A percentile compares a stretch with the other conserved stretches of the same genome.
Evolutionary conservation across 2,888 invertebrate genomes (phyloP).

Genomic region (Pterostichus madidus): DNA sequence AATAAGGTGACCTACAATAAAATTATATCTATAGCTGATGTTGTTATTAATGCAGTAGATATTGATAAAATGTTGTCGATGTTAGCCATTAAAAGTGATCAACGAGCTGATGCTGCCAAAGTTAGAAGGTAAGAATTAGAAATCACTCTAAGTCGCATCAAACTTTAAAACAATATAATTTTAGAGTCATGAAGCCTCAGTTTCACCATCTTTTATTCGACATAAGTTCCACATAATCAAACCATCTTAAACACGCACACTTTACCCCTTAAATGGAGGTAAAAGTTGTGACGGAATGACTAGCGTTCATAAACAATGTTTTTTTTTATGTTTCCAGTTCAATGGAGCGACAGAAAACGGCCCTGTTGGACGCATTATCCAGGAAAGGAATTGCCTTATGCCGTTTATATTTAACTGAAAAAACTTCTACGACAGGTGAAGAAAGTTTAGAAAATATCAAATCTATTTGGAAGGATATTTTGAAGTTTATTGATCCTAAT

Average conservation of each 20-base stretch:
- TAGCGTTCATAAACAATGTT: too few species aligned
- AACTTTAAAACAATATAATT: too few species aligned
- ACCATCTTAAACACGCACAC: too few species aligned
- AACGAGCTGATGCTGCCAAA: constrained; percentile 89
- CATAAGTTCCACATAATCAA: too few species aligned
- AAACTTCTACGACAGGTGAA: constrained; percentile 77
- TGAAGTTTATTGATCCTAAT: constrained; percentile 89
- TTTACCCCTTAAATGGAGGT: too few species aligned
- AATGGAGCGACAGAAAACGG: constrained; percentile 91
- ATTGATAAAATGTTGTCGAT: constrained; percentile 88
- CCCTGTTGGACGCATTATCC: constrained; percentile 88
- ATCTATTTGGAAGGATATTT: constrained; percentile 82
- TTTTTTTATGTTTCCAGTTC: constrained; percentile 78
- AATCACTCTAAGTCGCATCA: too few species aligned
- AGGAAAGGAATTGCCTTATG: constrained; percentile 87
- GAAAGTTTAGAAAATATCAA: constrained; percentile 79
- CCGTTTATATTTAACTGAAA: constrained; percentile 79
- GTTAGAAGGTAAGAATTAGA: constrained; percentile 84
- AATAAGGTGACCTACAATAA: constrained; percentile 76
- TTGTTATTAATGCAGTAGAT: constrained; percentile 86
- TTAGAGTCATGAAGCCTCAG: too few species aligned
- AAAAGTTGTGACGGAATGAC: too few species aligned
- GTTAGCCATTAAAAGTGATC: constrained; percentile 91
- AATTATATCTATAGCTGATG: constrained; percentile 82
- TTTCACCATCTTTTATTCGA: too few species aligned